These are phyloP conservation scores for Dendrolimus pini DNA, from an alignment of 2,888 invertebrate genomes.

Conservation along the genomic window DNA sequence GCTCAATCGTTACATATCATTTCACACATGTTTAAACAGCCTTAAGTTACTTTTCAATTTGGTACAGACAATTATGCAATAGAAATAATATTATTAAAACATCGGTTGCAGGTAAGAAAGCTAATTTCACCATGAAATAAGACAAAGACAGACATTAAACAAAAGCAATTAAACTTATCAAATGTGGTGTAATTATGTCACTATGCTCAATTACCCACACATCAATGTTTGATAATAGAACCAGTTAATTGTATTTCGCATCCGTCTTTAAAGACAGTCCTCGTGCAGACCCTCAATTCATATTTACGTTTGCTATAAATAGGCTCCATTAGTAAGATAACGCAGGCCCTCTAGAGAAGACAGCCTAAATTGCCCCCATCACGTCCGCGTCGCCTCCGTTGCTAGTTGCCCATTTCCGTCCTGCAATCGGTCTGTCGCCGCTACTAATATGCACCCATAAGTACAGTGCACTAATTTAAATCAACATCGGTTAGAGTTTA, in stretches of 20 bases:
- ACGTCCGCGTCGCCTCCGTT: slow-evolving; percentile 22
- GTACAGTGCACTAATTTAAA: slow-evolving; percentile 19
- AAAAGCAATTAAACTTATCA: background rate
- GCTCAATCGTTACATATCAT: too few species aligned
- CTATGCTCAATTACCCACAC: background rate
- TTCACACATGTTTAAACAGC: too few species aligned
- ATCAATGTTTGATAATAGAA: background rate
- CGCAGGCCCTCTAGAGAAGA: slow-evolving; percentile 18
- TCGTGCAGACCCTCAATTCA: background rate
- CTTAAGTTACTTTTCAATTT: too few species aligned
- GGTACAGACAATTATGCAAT: too few species aligned
- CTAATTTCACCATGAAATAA: background rate
- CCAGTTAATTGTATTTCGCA: background rate
- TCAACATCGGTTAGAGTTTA: slow-evolving; percentile 9
- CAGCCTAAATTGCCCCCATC: slow-evolving; percentile 35
- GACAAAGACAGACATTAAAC: background rate
- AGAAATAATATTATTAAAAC: too few species aligned
- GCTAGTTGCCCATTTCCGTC: slow-evolving; percentile 59
- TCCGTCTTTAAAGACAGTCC: background rate
- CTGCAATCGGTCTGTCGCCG: slow-evolving; percentile 32
- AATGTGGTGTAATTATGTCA: background rate
- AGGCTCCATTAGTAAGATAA: background rate
- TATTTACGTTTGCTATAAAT: background rate
- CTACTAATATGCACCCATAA: slow-evolving; percentile 29
- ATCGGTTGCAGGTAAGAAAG: too few species aligned